phyloP scores from a whole-genome alignment of 2,888 invertebrate genomes.

The Orgyia antiqua region DNA sequence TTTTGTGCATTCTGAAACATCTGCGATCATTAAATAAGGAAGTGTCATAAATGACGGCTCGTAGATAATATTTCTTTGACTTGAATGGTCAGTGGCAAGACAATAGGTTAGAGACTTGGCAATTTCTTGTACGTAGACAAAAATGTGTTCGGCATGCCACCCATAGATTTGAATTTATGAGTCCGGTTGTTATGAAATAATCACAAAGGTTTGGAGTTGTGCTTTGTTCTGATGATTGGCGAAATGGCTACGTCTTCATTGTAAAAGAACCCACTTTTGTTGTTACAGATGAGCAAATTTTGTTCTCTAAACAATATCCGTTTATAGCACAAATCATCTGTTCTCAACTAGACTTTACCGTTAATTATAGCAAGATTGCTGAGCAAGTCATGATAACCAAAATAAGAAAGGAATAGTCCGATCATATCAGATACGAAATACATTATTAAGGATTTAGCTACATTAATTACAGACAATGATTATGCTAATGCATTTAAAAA shows the following conservation, averaged over 20 bases:
- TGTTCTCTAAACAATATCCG: too few species aligned
- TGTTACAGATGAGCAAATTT: constrained; percentile 54
- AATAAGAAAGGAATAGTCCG: too few species aligned
- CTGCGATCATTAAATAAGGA: constrained; percentile 50
- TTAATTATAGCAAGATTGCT: too few species aligned
- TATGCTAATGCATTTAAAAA: too few species aligned
- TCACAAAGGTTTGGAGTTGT: constrained; percentile 46
- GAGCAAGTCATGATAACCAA: too few species aligned
- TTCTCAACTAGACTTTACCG: too few species aligned
- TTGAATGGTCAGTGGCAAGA: constrained; percentile 45
- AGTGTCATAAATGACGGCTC: constrained; percentile 60
- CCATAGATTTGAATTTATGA: constrained; percentile 45
- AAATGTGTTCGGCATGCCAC: constrained; percentile 31
- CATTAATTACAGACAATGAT: too few species aligned
- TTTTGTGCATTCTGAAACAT: constrained; percentile 38
- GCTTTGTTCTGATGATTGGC: constrained; percentile 52
- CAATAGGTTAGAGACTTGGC: constrained; percentile 25
- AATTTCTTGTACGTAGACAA: constrained; percentile 24
- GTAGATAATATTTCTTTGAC: constrained; percentile 49
- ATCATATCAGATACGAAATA: too few species aligned
- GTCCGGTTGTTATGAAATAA: constrained; percentile 39
- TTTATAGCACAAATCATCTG: too few species aligned
- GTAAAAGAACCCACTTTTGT: constrained; percentile 55
- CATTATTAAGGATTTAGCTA: too few species aligned
- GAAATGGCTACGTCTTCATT: constrained; percentile 51